phyloP scores from a whole-genome alignment of 2,113 vertebrate genomes.

The Hydrolagus affinis region DNA sequence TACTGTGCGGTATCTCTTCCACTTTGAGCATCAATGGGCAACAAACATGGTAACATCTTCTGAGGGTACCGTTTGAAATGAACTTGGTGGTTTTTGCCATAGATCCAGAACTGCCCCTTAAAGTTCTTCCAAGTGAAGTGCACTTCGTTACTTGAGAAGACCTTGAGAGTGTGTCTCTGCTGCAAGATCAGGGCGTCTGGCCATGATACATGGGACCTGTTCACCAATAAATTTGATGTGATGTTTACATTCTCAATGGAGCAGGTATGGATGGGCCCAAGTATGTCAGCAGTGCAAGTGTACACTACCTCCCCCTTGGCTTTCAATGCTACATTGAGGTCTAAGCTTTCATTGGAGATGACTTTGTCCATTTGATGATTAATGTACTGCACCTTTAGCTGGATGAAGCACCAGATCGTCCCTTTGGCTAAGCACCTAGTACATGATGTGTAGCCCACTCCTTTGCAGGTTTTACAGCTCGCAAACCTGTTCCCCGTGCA shows the following conservation, averaged over 20 bases:
- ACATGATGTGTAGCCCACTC: not conserved
- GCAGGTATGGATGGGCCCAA: not conserved
- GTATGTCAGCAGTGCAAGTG: not conserved
- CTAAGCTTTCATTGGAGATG: not conserved
- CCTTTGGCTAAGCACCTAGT: not conserved
- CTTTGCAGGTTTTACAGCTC: constrained; percentile 56
- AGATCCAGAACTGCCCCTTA: constrained; percentile 1
- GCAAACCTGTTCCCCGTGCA: not conserved
- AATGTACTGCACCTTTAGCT: not conserved
- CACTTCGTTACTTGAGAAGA: not conserved
- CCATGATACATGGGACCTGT: constrained; percentile 37
- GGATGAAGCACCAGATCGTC: not conserved
- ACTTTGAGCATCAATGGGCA: not conserved
- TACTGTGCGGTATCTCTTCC: not conserved
- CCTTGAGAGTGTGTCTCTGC: not conserved
- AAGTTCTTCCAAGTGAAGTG: not conserved
- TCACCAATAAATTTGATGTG: not conserved
- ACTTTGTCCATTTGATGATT: not conserved
- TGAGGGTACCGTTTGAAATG: not conserved
- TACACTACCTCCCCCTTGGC: not conserved
- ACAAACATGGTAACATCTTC: not conserved
- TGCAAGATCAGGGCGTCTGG: not conserved
- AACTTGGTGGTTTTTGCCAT: not conserved
- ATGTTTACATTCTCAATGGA: not conserved
- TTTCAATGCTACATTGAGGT: not conserved